These are phyloP conservation scores for Aspidapion aeneum DNA, from an alignment of 2,888 invertebrate genomes.

Conservation along the genomic window DNA sequence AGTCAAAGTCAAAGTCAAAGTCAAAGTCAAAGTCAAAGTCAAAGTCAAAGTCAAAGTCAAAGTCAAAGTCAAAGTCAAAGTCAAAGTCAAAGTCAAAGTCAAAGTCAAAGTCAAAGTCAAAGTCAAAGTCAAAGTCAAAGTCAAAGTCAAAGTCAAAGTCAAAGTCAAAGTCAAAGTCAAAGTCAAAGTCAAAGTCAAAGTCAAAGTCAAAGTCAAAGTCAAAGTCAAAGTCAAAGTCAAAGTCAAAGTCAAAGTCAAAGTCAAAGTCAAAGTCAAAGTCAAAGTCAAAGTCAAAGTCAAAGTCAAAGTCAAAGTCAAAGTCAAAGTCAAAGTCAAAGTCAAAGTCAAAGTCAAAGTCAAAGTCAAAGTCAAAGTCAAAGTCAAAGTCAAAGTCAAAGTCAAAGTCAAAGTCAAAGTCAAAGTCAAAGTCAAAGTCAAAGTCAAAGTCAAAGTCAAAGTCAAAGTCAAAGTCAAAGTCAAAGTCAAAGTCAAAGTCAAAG, in stretches of 20 bases:
- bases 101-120: neutral
- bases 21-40: neutral
- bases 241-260: neutral
- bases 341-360: neutral
- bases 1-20: neutral
- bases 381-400: neutral
- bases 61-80: neutral
- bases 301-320: neutral
- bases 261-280: neutral
- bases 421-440: neutral
- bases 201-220: neutral
- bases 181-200: neutral
- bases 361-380: neutral
- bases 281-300: neutral
- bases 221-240: neutral
- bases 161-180: neutral
- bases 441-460: neutral
- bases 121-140: neutral
- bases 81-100: neutral
- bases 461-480: too few relatives aligned
- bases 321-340: neutral
- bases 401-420: neutral
- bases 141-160: neutral
- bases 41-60: neutral
- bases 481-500: too few relatives aligned